phyloP scores from a whole-genome alignment of 2,113 vertebrate genomes.

The Pleuronectes platessa region DNA sequence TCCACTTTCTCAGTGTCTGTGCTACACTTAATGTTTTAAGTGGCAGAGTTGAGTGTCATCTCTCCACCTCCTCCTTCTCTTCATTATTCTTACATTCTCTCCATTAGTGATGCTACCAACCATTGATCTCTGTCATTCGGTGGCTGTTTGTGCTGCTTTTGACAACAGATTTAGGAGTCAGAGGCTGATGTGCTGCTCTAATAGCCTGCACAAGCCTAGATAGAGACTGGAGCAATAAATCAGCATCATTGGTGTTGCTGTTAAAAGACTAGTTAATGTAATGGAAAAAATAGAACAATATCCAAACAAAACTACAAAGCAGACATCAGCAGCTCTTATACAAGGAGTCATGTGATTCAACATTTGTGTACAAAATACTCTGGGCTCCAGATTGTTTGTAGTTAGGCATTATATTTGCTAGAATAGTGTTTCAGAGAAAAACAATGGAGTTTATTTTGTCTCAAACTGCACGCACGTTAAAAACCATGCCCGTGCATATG shows the following conservation, averaged over 20 bases:
- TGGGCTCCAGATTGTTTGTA: constrained; percentile 44
- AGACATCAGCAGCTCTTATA: too few species aligned
- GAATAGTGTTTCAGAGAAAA: constrained; percentile 39
- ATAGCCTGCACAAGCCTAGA: not conserved
- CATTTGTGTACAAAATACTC: too few species aligned
- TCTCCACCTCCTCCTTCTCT: not conserved
- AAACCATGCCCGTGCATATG: not conserved
- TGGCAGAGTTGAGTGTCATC: not conserved
- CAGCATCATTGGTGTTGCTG: not conserved
- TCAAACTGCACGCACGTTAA: not conserved
- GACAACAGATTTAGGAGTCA: not conserved
- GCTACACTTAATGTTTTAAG: not conserved
- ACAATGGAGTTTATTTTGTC: not conserved
- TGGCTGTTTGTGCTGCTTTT: not conserved
- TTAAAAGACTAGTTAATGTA: constrained; percentile 6
- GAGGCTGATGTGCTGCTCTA: not conserved
- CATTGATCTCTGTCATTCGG: not conserved
- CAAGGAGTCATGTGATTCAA: too few species aligned
- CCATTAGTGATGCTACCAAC: not conserved
- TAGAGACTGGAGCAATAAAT: constrained; percentile 14
- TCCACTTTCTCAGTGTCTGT: not conserved
- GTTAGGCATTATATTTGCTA: constrained; percentile 57
- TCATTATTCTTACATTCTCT: not conserved
- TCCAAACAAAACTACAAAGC: too few species aligned
- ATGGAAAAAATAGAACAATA: not conserved